A percentile compares a stretch with the other conserved stretches of the same genome.
These are phyloP conservation scores for Cerastoderma edule DNA, from an alignment of 2,888 invertebrate species.

Conservation along the genomic window DNA sequence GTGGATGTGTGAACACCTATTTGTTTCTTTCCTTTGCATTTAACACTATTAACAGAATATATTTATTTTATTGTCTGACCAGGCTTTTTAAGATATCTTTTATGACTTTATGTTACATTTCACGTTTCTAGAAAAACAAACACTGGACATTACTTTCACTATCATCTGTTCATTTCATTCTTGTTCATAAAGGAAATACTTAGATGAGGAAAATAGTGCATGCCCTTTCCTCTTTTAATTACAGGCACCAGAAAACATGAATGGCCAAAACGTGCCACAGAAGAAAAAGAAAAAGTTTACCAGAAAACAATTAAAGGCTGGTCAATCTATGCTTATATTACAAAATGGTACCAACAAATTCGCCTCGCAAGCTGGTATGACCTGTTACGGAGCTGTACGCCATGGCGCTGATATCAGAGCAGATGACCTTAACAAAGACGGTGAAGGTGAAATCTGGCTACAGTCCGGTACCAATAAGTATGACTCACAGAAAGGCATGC, in stretches of 20 bases:
- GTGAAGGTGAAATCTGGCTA: conserved; percentile 75
- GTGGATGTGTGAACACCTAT: background rate
- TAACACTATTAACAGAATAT: conserved; percentile 2
- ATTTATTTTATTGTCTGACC: background rate
- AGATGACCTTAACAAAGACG: conserved; percentile 76
- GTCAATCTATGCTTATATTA: conserved; percentile 66
- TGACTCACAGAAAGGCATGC: conserved; percentile 81
- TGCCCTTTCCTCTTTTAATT: conserved; percentile 34
- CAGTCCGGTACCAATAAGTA: conserved; percentile 82
- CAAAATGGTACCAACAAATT: conserved; percentile 82
- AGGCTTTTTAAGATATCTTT: no score
- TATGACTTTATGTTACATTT: no score
- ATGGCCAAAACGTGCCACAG: conserved; percentile 76
- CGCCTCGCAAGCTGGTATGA: conserved; percentile 81
- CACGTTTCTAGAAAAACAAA: no score
- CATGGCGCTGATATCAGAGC: conserved; percentile 81
- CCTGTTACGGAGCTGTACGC: conserved; percentile 75
- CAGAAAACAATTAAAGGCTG: conserved; percentile 74
- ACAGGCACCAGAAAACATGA: conserved; percentile 78
- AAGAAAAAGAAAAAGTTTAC: conserved; percentile 76
- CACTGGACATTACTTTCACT: no score
- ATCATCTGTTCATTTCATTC: no score
- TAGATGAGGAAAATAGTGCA: conserved; percentile 23
- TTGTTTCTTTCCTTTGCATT: background rate
- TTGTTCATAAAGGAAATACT: no score